These are phyloP conservation scores for Glaucidium brasilianum DNA, from an alignment of 2,113 vertebrate genomes.

Conservation along the genomic window DNA sequence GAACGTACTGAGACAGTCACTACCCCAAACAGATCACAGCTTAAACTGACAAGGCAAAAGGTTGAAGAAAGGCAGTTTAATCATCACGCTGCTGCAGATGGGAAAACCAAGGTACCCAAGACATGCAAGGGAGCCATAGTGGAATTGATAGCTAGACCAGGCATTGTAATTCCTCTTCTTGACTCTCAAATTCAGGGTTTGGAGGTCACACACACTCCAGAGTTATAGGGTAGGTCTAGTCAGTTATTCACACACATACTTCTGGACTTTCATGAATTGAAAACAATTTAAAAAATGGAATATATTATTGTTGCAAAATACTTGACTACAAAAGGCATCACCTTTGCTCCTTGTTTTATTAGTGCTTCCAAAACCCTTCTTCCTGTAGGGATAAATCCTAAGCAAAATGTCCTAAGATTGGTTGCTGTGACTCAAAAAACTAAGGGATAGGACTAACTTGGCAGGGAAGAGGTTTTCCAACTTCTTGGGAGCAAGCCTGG, in stretches of 20 bases:
- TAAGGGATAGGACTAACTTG: background rate
- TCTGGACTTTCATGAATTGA: background rate
- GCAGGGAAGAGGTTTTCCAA: background rate
- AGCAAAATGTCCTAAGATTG: background rate
- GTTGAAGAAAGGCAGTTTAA: background rate
- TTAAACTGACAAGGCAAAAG: background rate
- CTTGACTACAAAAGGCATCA: background rate
- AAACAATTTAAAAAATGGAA: background rate
- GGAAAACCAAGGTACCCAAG: background rate
- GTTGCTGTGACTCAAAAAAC: background rate
- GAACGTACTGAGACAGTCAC: background rate
- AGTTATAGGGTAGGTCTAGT: background rate
- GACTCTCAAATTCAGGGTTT: background rate
- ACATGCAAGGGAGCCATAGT: background rate
- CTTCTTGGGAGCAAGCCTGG: background rate
- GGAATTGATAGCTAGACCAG: background rate
- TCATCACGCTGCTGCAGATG: accelerated
- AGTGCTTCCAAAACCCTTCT: background rate
- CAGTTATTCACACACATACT: background rate
- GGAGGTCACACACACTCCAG: background rate
- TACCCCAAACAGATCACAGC: background rate
- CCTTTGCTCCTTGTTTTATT: background rate
- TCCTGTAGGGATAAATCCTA: background rate
- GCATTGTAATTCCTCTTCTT: background rate
- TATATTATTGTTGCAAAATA: background rate